These are phyloP conservation scores for Vidua macroura DNA, from an alignment of 2,113 vertebrate genomes.

Conservation along the genomic window DNA sequence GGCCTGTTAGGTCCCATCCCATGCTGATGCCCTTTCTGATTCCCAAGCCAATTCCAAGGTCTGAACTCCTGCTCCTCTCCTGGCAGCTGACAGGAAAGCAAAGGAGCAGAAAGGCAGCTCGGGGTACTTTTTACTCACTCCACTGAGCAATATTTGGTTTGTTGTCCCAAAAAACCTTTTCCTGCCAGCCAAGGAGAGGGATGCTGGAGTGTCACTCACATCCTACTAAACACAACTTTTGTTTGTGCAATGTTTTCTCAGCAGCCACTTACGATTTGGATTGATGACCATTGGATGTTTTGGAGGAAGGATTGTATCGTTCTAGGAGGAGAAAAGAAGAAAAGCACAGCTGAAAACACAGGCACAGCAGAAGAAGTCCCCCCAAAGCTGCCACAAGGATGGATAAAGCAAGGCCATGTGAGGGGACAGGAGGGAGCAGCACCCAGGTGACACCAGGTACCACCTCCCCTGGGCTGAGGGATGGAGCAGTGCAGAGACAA, in stretches of 20 bases:
- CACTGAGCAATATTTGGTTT: neutral
- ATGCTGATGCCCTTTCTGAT: neutral
- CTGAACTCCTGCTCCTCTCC: neutral
- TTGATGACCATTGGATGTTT: constrained; percentile 88
- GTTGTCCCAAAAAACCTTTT: neutral
- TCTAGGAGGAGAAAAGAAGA: constrained; percentile 72
- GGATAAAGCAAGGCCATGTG: neutral
- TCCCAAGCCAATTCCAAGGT: neutral
- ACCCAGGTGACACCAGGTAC: neutral
- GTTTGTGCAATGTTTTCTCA: neutral
- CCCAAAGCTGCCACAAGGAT: neutral
- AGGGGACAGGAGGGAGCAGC: neutral
- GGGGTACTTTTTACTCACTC: neutral
- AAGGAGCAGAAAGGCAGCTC: neutral
- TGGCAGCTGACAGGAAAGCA: neutral
- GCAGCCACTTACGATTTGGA: constrained; percentile 83
- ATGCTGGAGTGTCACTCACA: neutral
- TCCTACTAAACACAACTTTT: rapidly evolving
- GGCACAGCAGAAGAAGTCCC: neutral
- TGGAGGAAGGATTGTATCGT: constrained; percentile 86
- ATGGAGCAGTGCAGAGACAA: neutral
- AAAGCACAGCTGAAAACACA: neutral
- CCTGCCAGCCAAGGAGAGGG: neutral
- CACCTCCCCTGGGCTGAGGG: neutral
- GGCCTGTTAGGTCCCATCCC: neutral